Conservation (phyloP, 2,113 vertebrate genomes). For the Bungarus multicinctus region DNA sequence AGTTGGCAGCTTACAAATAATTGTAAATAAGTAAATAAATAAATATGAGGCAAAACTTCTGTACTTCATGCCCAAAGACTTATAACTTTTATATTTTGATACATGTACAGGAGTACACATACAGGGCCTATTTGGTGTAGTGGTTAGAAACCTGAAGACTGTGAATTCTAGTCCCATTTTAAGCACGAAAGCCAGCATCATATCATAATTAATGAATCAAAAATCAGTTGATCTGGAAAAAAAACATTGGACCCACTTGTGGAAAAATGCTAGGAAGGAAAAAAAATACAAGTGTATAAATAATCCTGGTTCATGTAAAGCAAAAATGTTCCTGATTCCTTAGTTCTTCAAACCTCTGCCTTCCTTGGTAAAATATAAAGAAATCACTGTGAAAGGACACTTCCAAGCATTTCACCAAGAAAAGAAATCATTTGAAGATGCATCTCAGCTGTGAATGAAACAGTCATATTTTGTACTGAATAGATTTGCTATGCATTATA, state of each 20-base stretch:
- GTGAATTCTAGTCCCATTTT: not conserved
- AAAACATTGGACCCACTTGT: not conserved
- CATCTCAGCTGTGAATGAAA: not conserved
- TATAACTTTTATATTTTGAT: not conserved
- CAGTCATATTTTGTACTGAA: not conserved
- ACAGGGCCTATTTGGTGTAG: not conserved
- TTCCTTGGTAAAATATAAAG: not conserved
- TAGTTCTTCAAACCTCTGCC: not conserved
- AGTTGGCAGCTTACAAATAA: not conserved
- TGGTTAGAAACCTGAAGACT: not conserved
- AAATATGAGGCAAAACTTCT: not conserved
- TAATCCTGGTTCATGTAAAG: not conserved
- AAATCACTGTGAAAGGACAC: not conserved
- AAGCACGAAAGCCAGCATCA: not conserved
- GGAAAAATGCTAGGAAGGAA: not conserved
- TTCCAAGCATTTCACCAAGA: not conserved
- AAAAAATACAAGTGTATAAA: not conserved
- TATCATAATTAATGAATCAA: not conserved
- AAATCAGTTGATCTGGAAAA: not conserved
- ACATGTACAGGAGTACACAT: not conserved
- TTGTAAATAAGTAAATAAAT: not conserved
- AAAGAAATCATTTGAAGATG: not conserved
- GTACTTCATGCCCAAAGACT: not conserved
- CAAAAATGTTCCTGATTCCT: not conserved
- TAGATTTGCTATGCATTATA: not conserved